Conservation (phyloP, 2,888 invertebrate species). For the Adela reaumurella region DNA sequence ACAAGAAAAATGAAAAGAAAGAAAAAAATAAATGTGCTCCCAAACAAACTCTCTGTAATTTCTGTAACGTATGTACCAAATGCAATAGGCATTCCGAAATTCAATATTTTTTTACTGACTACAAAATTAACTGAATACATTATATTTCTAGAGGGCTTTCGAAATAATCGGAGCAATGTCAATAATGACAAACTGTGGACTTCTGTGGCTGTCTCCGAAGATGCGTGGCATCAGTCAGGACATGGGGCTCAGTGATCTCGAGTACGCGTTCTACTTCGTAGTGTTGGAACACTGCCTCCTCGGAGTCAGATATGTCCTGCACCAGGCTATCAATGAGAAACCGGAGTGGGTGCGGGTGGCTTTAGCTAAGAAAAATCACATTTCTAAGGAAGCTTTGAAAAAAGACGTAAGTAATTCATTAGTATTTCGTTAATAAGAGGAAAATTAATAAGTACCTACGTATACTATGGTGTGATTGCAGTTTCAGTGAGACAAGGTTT, state of each 20-base stretch:
- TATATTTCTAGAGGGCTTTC: slow-evolving; percentile 53
- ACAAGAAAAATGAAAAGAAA: no score
- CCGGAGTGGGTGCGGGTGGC: slow-evolving; percentile 65
- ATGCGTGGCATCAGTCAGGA: slow-evolving; percentile 30
- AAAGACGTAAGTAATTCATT: slow-evolving; percentile 36
- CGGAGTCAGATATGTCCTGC: slow-evolving; percentile 60
- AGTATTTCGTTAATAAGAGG: not conserved
- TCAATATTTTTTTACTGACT: no score
- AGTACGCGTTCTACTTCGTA: slow-evolving; percentile 62
- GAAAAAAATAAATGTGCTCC: no score
- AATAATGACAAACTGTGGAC: slow-evolving; percentile 71
- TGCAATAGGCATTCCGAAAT: no score
- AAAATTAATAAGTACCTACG: no score
- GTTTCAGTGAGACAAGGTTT: not conserved
- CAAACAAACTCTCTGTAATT: no score
- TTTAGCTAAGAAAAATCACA: slow-evolving; percentile 57
- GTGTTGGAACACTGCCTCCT: slow-evolving; percentile 66
- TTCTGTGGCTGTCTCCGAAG: slow-evolving; percentile 66
- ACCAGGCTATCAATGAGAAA: slow-evolving; percentile 66
- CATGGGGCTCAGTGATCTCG: slow-evolving; percentile 23
- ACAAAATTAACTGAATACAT: no score
- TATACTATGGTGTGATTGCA: no score
- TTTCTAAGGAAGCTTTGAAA: slow-evolving; percentile 61
- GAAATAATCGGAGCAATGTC: slow-evolving; percentile 65
- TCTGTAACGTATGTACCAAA: slow-evolving; percentile 2